Evolutionary conservation across 2,888 invertebrate genomes (phyloP).

Genomic region (Cacoxenus indagator): DNA sequence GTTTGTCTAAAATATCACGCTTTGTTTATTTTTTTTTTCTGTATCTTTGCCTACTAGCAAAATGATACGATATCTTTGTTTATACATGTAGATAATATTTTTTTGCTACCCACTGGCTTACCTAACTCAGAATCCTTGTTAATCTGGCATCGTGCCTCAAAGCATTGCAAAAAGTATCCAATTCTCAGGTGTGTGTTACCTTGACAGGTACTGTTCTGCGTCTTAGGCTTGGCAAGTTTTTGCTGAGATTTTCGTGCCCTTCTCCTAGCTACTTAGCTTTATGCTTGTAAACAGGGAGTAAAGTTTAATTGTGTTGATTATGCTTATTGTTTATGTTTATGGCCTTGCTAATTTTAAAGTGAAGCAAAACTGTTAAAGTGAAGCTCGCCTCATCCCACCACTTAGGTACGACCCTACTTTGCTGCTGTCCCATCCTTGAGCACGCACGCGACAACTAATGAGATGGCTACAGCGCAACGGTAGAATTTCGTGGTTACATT

Average conservation of each 20-base stretch:
- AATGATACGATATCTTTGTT: constrained; percentile 16
- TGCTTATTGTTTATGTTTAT: constrained; percentile 6
- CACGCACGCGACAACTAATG: too few relatives aligned
- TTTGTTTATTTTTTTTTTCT: constrained; percentile 10
- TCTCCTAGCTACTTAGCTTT: too few relatives aligned
- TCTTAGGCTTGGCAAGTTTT: background rate
- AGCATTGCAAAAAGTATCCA: background rate
- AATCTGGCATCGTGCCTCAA: background rate
- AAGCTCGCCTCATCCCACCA: too few relatives aligned
- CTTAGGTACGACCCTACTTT: too few relatives aligned
- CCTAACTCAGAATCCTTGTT: background rate
- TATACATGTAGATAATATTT: constrained; percentile 6
- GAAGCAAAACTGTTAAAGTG: too few relatives aligned
- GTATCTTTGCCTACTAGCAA: background rate
- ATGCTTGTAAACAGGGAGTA: background rate
- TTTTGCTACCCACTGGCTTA: background rate
- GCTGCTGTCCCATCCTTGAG: too few relatives aligned
- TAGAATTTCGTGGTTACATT: too few relatives aligned
- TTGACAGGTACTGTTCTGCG: background rate
- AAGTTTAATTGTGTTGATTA: constrained; percentile 14
- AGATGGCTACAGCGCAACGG: too few relatives aligned
- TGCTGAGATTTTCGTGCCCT: background rate
- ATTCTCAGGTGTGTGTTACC: background rate
- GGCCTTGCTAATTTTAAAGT: background rate
- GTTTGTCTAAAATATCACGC: background rate